phyloP scores from a whole-genome alignment of 2,888 invertebrate genomes.

The Acleris laterana region DNA sequence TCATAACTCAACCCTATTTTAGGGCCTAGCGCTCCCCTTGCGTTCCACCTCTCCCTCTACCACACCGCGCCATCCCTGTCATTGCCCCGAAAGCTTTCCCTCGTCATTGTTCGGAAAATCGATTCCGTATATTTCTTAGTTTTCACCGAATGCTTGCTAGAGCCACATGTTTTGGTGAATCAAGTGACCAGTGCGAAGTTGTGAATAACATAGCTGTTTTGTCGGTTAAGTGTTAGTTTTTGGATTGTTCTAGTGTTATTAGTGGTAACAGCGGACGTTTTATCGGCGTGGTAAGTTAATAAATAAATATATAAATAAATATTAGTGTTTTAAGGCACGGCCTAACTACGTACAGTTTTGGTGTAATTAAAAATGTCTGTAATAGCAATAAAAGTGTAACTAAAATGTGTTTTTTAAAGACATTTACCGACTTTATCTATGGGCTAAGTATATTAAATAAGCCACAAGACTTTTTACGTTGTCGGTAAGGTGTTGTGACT shows the following conservation, averaged over 20 bases:
- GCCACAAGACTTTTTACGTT: no score
- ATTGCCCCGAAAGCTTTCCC: constrained; percentile 34
- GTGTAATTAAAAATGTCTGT: no score
- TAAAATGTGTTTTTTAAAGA: no score
- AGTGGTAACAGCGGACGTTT: background rate
- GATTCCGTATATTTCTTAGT: constrained; percentile 46
- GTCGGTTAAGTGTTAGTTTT: no score
- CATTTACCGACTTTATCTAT: no score
- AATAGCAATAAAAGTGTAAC: no score
- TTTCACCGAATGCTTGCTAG: background rate
- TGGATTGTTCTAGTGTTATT: no score
- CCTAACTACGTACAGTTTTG: no score
- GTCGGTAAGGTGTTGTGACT: no score
- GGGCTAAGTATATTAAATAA: no score
- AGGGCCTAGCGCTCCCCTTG: constrained; percentile 49
- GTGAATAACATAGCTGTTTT: background rate
- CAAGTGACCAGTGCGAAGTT: constrained; percentile 7
- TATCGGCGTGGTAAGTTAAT: background rate
- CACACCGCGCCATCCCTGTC: constrained; percentile 42
- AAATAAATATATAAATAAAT: background rate
- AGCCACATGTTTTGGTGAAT: constrained; percentile 29
- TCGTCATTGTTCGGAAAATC: constrained; percentile 50
- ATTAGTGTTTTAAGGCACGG: no score
- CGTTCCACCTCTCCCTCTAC: constrained; percentile 40
- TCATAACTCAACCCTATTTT: constrained; percentile 53